A percentile compares a stretch with the other conserved stretches of the same genome.
Conservation (phyloP, 1,140 invertebrate species). For the Nephila pilipes region DNA sequence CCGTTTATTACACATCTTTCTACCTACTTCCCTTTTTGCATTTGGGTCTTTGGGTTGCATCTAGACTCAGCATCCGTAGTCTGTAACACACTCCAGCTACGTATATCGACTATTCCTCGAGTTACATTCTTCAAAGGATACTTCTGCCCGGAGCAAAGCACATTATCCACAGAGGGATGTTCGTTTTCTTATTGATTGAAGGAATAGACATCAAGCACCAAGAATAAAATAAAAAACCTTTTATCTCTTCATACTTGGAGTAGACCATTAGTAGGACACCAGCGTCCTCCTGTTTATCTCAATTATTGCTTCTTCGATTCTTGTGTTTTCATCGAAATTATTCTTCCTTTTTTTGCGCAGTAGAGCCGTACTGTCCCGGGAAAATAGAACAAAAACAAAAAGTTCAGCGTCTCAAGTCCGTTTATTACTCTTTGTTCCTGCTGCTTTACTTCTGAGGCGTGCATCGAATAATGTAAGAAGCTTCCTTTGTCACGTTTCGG, state of each 20-base stretch:
- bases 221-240: slow-evolving; percentile 42
- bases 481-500: slow-evolving; percentile 36
- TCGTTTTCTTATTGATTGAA: slow-evolving; percentile 2
- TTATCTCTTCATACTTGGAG: slow-evolving; percentile 37
- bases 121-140: neutral
- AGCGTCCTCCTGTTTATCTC: slow-evolving; percentile 64
- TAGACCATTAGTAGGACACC: slow-evolving; percentile 55
- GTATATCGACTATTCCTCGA: neutral
- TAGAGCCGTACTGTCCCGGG: neutral
- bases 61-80: too few relatives aligned
- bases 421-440: slow-evolving; percentile 65
- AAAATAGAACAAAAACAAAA: neutral
- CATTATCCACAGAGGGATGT: slow-evolving; percentile 16
- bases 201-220: neutral
- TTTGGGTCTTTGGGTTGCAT: too few relatives aligned
- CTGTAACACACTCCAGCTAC: neutral
- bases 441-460: slow-evolving; percentile 36
- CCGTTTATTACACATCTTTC: too few relatives aligned
- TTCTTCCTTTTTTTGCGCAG: neutral
- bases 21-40: too few relatives aligned
- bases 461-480: slow-evolving; percentile 44
- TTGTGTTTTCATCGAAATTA: slow-evolving; percentile 66
- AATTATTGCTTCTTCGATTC: slow-evolving; percentile 67
- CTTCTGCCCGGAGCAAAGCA: neutral
- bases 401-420: slow-evolving; percentile 1